Evolutionary conservation across 2,797 vertebrate species (phyloP), one percentile per base, ranked within the genome.

Genomic region (Leptodactylus fallax): DNA sequence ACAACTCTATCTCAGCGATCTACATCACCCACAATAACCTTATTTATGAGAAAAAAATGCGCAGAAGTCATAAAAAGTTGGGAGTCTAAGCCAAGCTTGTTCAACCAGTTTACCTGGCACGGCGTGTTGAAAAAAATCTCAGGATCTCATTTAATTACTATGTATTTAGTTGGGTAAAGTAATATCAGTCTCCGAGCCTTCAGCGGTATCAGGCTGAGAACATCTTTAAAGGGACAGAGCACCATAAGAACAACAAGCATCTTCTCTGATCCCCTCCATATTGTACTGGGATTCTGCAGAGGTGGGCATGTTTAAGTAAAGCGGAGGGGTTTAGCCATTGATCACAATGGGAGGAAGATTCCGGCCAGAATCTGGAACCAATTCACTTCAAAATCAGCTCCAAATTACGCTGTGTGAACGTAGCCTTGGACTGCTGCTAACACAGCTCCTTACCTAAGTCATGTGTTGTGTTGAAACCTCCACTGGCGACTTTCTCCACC

Each of bases 401-500:
- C n/a, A n/a, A n/a, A n/a, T n/a, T n/a, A 36, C 36, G 36, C 4
- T 36, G 36, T 36, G 36, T 36, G 36, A 36, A 36, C 36, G 4
- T 36, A 36, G 36, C 45, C 47, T 7, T 16, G 36, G 36, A 19
- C 25, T n/a, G 19, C 8, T 25, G 4, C 6, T 23, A 25, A 25
- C 7, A 58, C 7, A 63, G 58, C 11, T 21, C 3, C 95, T 95
- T 94, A 99, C 98, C 97, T 83, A 99, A 94, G 88, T 99, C 98
- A 27, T 97, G 97, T n/a, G 97, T 99, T 86, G 99, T 94, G 80
- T 99, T 99, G 90, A 99, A 99, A 90, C 98, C 98, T 53, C 96
- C 95, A 92, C 95, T 96, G 90, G 97, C 98, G 0, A 99, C 95
- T 74, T 94, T 88, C 0, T 97, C 97, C 16, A 92, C 95, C 63